Percentiles rank a stretch among this genome's conserved stretches.
Conservation (phyloP, 1,140 invertebrate genomes). For the Tyrophagus putrescentiae region DNA sequence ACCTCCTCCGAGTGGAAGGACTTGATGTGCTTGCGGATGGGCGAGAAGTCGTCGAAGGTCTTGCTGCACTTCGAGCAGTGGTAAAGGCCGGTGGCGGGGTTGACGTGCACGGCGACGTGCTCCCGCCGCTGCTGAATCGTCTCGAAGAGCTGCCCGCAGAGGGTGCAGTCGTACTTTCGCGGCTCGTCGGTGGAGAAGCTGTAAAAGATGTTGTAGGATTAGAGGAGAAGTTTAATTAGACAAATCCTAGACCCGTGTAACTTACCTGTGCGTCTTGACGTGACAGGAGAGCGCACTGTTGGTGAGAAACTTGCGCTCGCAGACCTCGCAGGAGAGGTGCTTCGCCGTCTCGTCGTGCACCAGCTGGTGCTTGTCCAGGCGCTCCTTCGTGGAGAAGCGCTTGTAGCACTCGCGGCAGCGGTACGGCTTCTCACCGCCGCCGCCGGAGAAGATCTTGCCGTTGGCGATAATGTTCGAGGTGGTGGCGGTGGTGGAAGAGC, state of each 20-base stretch:
- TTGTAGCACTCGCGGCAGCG: conserved; percentile 52
- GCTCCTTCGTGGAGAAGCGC: conserved; percentile 46
- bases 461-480: conserved; percentile 30
- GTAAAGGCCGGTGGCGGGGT: conserved; percentile 46
- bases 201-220: conserved; percentile 22
- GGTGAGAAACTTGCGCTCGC: conserved; percentile 53
- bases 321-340: conserved; percentile 48
- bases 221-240: not conserved
- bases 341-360: conserved; percentile 53
- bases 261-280: conserved; percentile 50
- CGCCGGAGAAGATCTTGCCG: not conserved
- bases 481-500: conserved; percentile 23
- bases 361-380: conserved; percentile 49
- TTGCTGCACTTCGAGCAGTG: conserved; percentile 54
- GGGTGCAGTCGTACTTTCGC: conserved; percentile 50
- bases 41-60: conserved; percentile 45
- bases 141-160: conserved; percentile 50
- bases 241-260: conserved; percentile 22
- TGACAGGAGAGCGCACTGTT: conserved; percentile 58
- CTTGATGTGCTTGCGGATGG: conserved; percentile 55
- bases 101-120: conserved; percentile 46
- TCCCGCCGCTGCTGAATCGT: conserved; percentile 48
- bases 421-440: conserved; percentile 33
- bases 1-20: conserved; percentile 53
- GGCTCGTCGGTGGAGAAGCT: conserved; percentile 25